Conservation (phyloP, 2,888 invertebrate genomes). For the Tipula unca region DNA sequence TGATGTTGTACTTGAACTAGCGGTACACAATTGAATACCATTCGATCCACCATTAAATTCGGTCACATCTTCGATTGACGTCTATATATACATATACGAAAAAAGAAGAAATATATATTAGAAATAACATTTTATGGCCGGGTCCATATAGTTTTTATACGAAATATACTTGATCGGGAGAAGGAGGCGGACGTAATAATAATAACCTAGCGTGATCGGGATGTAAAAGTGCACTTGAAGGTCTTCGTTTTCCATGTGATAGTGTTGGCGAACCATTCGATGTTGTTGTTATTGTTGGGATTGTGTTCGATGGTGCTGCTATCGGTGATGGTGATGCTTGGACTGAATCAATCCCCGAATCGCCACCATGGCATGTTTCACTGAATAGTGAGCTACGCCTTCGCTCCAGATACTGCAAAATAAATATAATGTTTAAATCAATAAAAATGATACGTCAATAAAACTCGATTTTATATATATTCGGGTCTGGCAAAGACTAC, state of each 20-base stretch:
- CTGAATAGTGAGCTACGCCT: conserved; percentile 40
- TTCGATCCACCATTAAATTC: conserved; percentile 38
- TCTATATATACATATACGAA: conserved; percentile 24
- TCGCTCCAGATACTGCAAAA: conserved; percentile 22
- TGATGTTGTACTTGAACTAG: conserved; percentile 51
- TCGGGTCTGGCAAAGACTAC: no score
- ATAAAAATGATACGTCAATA: no score
- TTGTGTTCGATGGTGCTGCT: conserved; percentile 32
- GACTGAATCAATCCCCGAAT: conserved; percentile 64
- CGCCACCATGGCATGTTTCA: conserved; percentile 48
- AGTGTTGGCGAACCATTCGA: conserved; percentile 40
- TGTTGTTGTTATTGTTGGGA: conserved; percentile 35
- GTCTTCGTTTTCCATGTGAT: conserved; percentile 42
- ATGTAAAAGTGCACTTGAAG: conserved; percentile 54
- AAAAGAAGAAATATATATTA: not conserved
- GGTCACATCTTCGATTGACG: conserved; percentile 41
- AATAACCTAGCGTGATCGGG: conserved; percentile 62
- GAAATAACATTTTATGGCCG: not conserved
- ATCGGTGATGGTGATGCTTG: conserved; percentile 55
- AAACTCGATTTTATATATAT: no score
- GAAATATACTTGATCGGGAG: conserved; percentile 35
- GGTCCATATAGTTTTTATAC: not conserved
- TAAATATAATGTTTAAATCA: not conserved
- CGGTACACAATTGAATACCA: conserved; percentile 40
- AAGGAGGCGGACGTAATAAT: conserved; percentile 41